Conservation (phyloP, 2,888 invertebrate species). For the Heliconius charithonia region DNA sequence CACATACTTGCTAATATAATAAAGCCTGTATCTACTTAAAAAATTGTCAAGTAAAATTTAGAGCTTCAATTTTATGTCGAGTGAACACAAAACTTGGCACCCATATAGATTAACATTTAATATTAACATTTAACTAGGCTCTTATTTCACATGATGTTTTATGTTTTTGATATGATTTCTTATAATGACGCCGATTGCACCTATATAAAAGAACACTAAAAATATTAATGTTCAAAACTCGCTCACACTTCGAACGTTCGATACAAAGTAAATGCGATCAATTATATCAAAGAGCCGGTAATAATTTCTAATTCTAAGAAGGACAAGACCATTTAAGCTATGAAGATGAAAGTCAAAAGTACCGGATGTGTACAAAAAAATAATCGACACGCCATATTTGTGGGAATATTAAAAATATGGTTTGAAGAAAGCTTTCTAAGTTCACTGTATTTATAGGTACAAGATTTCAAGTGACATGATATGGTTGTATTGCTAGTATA, state of each 20-base stretch:
- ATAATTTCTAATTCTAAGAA: constrained; percentile 44
- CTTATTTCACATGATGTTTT: too few species aligned
- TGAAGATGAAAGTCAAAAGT: constrained; percentile 46
- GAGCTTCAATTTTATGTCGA: too few species aligned
- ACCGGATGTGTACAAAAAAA: constrained; percentile 36
- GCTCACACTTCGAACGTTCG: constrained; percentile 36
- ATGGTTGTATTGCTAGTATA: neutral
- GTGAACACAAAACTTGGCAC: too few species aligned
- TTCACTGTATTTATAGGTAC: constrained; percentile 2
- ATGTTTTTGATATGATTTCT: too few species aligned
- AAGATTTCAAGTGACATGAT: neutral
- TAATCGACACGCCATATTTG: neutral
- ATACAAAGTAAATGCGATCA: constrained; percentile 25
- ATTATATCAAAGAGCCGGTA: constrained; percentile 44
- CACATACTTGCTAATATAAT: too few species aligned
- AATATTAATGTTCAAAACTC: neutral
- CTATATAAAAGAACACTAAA: neutral
- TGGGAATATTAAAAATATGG: constrained; percentile 4
- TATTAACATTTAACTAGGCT: too few species aligned
- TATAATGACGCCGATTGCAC: neutral
- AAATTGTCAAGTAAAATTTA: too few species aligned
- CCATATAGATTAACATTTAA: too few species aligned
- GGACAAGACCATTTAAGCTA: constrained; percentile 43
- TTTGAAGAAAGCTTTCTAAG: neutral
- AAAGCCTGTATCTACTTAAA: too few species aligned